phyloP scores from a whole-genome alignment of 1,140 invertebrate genomes.

The Bombus confusus region DNA sequence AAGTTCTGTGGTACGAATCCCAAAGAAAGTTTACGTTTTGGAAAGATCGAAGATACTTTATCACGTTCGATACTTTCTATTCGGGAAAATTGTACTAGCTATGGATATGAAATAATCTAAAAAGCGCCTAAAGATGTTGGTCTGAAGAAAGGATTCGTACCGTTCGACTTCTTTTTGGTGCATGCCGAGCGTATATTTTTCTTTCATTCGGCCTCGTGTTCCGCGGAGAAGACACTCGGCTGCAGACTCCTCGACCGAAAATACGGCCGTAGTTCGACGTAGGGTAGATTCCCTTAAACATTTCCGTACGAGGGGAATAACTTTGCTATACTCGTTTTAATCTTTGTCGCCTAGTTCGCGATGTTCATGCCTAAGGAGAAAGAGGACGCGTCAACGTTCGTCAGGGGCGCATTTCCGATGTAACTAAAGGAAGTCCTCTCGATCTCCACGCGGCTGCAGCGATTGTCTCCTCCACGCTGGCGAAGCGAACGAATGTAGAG shows the following conservation, averaged over 20 bases:
- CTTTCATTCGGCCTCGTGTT: conserved; percentile 27
- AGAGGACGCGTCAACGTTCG: neutral
- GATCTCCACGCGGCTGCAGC: neutral
- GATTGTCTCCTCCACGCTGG: conserved; percentile 19
- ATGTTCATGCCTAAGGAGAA: conserved; percentile 27
- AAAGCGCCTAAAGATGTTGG: conserved; percentile 10
- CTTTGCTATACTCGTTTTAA: conserved; percentile 21
- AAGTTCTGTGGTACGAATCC: conserved; percentile 4
- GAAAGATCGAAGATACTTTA: neutral
- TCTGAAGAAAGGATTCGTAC: neutral
- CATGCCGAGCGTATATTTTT: conserved; percentile 11
- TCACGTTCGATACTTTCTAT: neutral
- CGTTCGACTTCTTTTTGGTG: neutral
- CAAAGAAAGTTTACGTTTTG: neutral
- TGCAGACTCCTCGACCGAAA: neutral
- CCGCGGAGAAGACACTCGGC: conserved; percentile 2
- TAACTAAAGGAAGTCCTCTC: neutral
- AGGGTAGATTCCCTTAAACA: conserved; percentile 19
- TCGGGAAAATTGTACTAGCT: neutral
- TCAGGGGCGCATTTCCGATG: neutral
- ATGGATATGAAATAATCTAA: neutral
- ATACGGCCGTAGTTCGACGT: conserved; percentile 1
- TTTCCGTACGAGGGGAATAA: conserved; percentile 13
- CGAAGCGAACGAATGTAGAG: conserved; percentile 38
- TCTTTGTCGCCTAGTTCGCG: conserved; percentile 20